Base-by-base conservation (phyloP, 2,888 invertebrate species). In the Marronus borbonicus region DNA sequence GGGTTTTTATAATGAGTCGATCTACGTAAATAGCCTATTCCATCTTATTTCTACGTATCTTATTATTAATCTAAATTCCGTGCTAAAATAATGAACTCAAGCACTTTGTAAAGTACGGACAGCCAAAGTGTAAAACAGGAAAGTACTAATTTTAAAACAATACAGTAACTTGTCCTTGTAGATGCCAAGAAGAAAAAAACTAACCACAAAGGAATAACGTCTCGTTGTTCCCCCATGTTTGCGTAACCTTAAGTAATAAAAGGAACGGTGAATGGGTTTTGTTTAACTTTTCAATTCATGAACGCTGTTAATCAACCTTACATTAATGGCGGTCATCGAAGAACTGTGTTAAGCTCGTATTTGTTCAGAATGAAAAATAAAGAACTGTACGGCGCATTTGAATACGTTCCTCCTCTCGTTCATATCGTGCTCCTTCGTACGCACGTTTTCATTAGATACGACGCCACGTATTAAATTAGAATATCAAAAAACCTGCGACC, bases 401-500 rank as follows among this genome's bases (percentile, higher is more conserved):
- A 36, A 36, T 36, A 65, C 7, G 10, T 65, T 24, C 39, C n/a
- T 14, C 36, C 7, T n/a, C 4, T 3, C 31, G 4, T 36, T 69
- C 50, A 52, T 50, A 69, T 52, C 39, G 20, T 36, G 17, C 31
- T n/a, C 39, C 39, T 64, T 39, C 24, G 31, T 44, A 17, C 12
- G 24, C 52, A n/a, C 55, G 36, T 7, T 24, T 17, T n/a, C 24
- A 69, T 31, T 24, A 39, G 52, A 55, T n/a, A 20, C 50, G 24
- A 68, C 44, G 49, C 14, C 12, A 12, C 44, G n/a, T 70, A 70
- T 36, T 36, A 70, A 70, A 70, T 70, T 70, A 70, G 70, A 55
- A 55, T 70, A 70, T 58, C 36, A 70, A 70, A 52, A 52, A 52
- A 24, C 36, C n/a, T 39, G 36, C 20, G 12, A 44, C 20, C 66